Evolutionary conservation across 2,888 invertebrate genomes (phyloP).

Genomic region (Notocelia uddmanniana): DNA sequence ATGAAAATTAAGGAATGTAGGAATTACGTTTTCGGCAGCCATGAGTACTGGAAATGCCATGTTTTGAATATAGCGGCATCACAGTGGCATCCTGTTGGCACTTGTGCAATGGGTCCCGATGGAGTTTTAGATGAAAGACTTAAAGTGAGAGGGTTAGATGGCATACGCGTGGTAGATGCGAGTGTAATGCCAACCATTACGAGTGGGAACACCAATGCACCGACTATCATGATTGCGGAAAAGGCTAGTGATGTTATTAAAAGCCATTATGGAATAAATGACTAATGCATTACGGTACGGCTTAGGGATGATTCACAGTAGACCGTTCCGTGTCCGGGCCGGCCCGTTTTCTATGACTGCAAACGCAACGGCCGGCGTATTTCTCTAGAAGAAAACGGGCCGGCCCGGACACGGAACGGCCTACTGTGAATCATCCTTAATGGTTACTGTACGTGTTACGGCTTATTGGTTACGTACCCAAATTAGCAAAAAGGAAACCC

Average conservation of each 20-base stretch:
- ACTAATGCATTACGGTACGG: too few relatives aligned
- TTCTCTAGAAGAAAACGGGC: too few relatives aligned
- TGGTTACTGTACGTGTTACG: too few relatives aligned
- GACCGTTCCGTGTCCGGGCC: too few relatives aligned
- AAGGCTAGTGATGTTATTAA: conserved; percentile 35
- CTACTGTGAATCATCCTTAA: too few relatives aligned
- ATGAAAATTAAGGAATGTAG: neutral
- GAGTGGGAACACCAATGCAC: conserved; percentile 31
- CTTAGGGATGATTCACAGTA: too few relatives aligned
- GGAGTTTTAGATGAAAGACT: conserved; percentile 28
- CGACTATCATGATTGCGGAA: conserved; percentile 37
- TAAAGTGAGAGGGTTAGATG: conserved; percentile 11
- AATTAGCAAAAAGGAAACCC: too few relatives aligned
- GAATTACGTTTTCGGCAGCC: conserved; percentile 4
- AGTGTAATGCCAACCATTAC: conserved; percentile 31
- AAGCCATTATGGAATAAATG: too few relatives aligned
- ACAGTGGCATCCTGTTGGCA: conserved; percentile 20
- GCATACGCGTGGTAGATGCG: conserved; percentile 28
- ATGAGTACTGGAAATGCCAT: conserved; percentile 36
- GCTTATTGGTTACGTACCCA: too few relatives aligned
- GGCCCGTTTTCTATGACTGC: too few relatives aligned
- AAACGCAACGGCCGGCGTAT: too few relatives aligned
- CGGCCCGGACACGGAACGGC: too few relatives aligned
- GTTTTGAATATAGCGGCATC: conserved; percentile 14
- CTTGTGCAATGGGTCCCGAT: conserved; percentile 27